A percentile compares a stretch with the other conserved stretches of the same genome.
Conservation (phyloP, 2,888 invertebrate genomes). For the Drosophila nr. fundita region DNA sequence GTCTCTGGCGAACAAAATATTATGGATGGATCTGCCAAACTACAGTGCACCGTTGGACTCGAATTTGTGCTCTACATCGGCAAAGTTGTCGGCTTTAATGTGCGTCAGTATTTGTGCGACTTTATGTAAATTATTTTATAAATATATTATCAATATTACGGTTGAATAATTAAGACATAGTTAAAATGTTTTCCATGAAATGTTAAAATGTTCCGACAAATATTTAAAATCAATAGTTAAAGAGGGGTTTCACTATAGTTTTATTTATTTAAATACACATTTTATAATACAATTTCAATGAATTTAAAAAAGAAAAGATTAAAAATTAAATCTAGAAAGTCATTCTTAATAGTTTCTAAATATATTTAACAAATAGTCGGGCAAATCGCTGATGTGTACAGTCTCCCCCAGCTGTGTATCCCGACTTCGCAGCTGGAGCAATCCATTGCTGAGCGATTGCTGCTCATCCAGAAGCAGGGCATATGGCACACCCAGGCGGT, state of each 20-base stretch:
- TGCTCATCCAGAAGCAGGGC: conserved; percentile 89
- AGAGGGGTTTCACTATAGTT: neutral
- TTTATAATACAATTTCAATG: neutral
- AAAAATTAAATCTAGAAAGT: neutral
- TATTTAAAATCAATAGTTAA: neutral
- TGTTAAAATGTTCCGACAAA: neutral
- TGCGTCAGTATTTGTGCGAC: conserved; percentile 91
- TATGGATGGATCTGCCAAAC: conserved; percentile 90
- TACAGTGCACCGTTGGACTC: conserved; percentile 93
- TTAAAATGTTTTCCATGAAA: neutral
- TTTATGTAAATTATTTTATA: conserved; percentile 85
- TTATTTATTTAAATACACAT: neutral
- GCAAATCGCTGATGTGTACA: conserved; percentile 89
- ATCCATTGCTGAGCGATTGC: conserved; percentile 89
- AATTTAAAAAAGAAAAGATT: neutral
- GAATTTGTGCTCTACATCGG: conserved; percentile 92
- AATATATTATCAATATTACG: neutral
- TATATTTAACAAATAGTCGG: conserved; percentile 87
- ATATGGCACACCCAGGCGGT: conserved; percentile 89
- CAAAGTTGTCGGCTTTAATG: conserved; percentile 91
- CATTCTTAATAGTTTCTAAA: conserved; percentile 67
- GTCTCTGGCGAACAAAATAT: conserved; percentile 90
- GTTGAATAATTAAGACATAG: neutral
- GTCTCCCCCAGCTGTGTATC: conserved; percentile 90
- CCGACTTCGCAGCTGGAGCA: conserved; percentile 88